A percentile compares a stretch with the other conserved stretches of the same genome.
Conservation (phyloP, 2,888 invertebrate genomes). For the Microctonus aethiopoides region DNA sequence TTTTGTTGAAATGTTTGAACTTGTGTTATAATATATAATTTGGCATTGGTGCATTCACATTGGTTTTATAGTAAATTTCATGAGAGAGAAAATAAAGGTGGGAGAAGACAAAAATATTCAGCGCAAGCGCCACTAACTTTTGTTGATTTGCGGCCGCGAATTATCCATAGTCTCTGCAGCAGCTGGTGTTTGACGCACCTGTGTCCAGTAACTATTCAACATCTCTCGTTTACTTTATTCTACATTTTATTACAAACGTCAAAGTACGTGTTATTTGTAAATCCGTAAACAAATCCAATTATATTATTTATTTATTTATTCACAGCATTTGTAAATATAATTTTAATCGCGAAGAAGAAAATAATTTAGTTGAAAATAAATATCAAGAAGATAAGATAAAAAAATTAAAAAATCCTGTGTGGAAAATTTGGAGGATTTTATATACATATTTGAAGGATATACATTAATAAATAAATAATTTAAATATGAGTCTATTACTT, state of each 20-base stretch:
- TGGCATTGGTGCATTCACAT: not conserved
- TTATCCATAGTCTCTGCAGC: not conserved
- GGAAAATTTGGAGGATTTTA: too few relatives aligned
- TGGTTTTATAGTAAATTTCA: not conserved
- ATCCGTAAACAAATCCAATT: not conserved
- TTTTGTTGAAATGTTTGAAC: too few relatives aligned
- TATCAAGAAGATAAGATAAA: too few relatives aligned
- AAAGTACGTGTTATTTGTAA: too few relatives aligned
- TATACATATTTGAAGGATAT: too few relatives aligned
- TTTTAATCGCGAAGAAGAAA: too few relatives aligned
- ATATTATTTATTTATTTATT: too few relatives aligned
- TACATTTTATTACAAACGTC: not conserved
- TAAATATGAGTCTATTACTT: constrained; percentile 50
- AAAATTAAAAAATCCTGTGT: too few relatives aligned
- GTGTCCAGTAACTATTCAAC: not conserved
- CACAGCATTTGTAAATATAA: too few relatives aligned
- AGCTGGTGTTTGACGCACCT: not conserved
- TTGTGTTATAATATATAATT: not conserved
- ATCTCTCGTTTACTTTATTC: not conserved
- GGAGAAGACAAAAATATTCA: constrained; percentile 11
- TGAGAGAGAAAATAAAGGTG: not conserved
- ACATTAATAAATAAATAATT: not conserved
- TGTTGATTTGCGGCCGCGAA: not conserved
- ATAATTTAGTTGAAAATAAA: too few relatives aligned
- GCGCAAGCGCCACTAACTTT: constrained; percentile 29